Evolutionary conservation across 2,797 vertebrate species (phyloP), one percentile per base, ranked within the genome.

Genomic region (Micropoecilia bifurca): DNA sequence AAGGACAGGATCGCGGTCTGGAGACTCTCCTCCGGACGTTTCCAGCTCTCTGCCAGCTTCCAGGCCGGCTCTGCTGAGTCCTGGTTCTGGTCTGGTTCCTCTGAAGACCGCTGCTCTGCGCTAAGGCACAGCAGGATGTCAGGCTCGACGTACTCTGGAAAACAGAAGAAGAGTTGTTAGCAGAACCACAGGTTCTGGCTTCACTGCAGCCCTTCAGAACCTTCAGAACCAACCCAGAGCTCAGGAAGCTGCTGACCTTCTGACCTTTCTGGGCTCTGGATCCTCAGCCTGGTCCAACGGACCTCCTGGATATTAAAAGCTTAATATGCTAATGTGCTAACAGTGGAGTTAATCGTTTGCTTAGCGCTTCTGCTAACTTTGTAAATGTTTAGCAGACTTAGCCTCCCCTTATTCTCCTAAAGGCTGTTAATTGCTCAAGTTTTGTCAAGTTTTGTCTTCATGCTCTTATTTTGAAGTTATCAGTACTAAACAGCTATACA

Each of bases 101-200:
- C 83, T 25, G 71, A 9, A 22, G 63, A 45, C 1, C 0, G 43
- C 77, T 77, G 79, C 77, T 89, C 87, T 33, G 93, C 89, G 25
- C 71, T 72, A 16, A 69, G 78, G 80, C 72, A 90, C 85, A 94
- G 91, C 81, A 91, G 91, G 86, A 96, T 90, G 89, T 96, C 96
- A 0, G 87, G 90, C 82, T 96, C 95, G 39, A 87, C 2, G 68
- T 81, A 89, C 61, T 78, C 95, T 96, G 91, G 80, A 87, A 87
- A 82, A 43, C 75, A 88, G 77, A 81, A 86, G 43, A 59, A 59
- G 57, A 77, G 20, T 30, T 14, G 8, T 47, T 22, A 46, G 14
- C 28, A 20, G 7, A 47, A 36, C 18, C 46, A 6, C 1, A 63
- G 30, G 59, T 36, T 63, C 12, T 48, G 47, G 47, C 6, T 20